Evolutionary conservation across 2,113 vertebrate genomes (phyloP).

Genomic region (Tonatia bakeri): DNA sequence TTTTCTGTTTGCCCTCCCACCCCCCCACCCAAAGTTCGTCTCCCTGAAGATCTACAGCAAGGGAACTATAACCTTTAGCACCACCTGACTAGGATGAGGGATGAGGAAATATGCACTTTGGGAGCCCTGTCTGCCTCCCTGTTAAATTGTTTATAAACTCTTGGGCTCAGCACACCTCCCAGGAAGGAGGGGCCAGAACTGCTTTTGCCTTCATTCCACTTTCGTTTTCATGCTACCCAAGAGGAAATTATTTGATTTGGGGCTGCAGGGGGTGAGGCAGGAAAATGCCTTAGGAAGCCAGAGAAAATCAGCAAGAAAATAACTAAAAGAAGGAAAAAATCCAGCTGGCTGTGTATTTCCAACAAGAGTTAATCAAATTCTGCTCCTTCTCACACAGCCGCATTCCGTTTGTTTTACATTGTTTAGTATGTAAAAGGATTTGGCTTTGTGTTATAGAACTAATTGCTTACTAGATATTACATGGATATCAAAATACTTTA

Average conservation of each 20-base stretch:
- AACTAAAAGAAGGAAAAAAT: not conserved
- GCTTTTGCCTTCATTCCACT: not conserved
- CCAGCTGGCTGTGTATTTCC: not conserved
- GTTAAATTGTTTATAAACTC: not conserved
- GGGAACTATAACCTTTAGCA: not conserved
- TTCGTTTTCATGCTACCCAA: not conserved
- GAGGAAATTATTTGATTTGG: conserved; percentile 50
- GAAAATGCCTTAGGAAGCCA: conserved; percentile 3
- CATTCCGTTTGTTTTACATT: conserved; percentile 68
- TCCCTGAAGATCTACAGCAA: not conserved
- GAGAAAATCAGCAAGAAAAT: conserved; percentile 57
- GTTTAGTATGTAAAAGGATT: conserved; percentile 72
- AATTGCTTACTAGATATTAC: conserved; percentile 77
- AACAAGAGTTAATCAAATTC: conserved; percentile 60
- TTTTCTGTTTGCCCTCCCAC: not conserved
- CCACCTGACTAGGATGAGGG: not conserved
- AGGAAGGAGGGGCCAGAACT: not conserved
- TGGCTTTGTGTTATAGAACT: conserved; percentile 74
- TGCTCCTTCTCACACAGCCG: conserved; percentile 39
- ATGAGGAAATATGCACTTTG: not conserved
- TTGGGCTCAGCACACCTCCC: not conserved
- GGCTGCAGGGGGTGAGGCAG: not conserved
- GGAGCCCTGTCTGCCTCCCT: not conserved
- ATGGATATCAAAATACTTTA: conserved; percentile 77
- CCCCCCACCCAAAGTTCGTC: not conserved